Evolutionary conservation across 2,113 vertebrate species (phyloP), one percentile per base, ranked within the genome.

Genomic region (Naja naja): DNA sequence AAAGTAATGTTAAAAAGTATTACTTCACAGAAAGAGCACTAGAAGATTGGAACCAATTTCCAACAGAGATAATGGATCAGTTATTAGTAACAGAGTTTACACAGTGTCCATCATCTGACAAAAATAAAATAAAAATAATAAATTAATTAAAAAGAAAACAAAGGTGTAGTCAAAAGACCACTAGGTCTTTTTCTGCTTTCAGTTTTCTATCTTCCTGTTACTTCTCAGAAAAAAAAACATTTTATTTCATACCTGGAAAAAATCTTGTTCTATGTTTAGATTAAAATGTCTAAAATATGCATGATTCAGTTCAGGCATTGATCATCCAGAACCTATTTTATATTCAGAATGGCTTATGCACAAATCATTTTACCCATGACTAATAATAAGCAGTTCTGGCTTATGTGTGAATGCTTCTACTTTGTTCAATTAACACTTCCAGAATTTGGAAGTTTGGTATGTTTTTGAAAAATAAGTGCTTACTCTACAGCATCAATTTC

Each of bases 401-500:
- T 55, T 39, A 52, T 55, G 1, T 88, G n/a, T 55, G 53, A 56
- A 39, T 55, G 23, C 25, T 25, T 14, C 11, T 39, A 60, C 3
- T 90, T 47, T 90, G 12, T 60, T 49, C 45, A 85, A 18, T 5
- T 60, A 64, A 53, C 14, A 5, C 89, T 6, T 93, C 87, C 86
- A 89, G 11, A 90, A 47, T 4, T 0, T 94, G 85, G 74, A 90
- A 92, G 25, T 49, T 58, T 64, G 4, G 7, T 45, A 1, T 14
- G 90, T 43, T 94, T 74, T 69, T 69, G 56, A 3, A 30, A 52
- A 53, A 23, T 49, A 7, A 3, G 10, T 69, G 4, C 1, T 34
- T 96, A 94, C 94, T 89, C 14, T 91, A 92, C 86, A 0, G 85
- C 88, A 95, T 30, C 86, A 89, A 90, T 47, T 97, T 91, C 91